A percentile compares a stretch with the other conserved stretches of the same genome.
Evolutionary conservation across 2,888 invertebrate genomes (phyloP).

Genomic region (Conus canariensis): DNA sequence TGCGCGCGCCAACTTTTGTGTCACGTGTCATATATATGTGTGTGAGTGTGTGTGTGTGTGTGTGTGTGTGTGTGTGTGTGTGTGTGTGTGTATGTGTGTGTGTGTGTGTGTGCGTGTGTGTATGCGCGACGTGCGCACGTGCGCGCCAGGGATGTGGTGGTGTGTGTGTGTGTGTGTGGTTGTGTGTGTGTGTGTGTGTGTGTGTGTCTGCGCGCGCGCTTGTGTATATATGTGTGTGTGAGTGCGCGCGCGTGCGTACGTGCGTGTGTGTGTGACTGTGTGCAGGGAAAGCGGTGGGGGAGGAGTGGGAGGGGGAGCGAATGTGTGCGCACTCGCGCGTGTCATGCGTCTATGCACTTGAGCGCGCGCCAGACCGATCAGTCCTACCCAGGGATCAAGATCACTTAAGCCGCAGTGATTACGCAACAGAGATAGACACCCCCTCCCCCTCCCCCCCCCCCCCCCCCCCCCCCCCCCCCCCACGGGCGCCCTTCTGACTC

Average conservation of each 20-base stretch:
- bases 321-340: neutral
- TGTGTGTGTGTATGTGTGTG: neutral
- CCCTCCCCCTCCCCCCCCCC: no score
- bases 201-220: neutral
- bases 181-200: neutral
- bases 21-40: no score
- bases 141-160: neutral
- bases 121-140: neutral
- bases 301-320: neutral
- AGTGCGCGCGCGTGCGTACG: neutral
- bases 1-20: no score
- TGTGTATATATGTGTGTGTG: neutral
- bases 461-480: no score
- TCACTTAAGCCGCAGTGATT: no score
- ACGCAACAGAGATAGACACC: no score
- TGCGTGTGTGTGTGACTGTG: conserved; percentile 4
- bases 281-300: neutral
- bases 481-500: no score
- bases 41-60: neutral
- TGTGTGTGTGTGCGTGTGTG: neutral
- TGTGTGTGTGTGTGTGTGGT: neutral
- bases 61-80: neutral
- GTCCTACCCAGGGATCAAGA: no score
- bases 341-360: neutral
- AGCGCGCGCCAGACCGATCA: neutral